Base-by-base conservation (phyloP, 53 echinoderm and acorn worm genomes). In the Henricia sp. region DNA sequence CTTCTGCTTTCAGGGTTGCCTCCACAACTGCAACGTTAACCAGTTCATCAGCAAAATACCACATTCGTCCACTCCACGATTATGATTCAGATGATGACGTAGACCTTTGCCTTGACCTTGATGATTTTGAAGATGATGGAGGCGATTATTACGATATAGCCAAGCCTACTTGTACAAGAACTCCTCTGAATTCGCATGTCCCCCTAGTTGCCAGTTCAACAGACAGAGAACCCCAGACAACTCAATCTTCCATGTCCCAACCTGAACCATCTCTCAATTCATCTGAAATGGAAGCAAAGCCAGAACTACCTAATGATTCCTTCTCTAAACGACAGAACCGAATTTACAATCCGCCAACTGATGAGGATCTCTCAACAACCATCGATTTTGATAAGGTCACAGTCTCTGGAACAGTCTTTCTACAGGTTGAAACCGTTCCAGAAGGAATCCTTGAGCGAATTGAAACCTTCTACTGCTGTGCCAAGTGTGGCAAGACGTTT, bases 401-500 rank as follows among this genome's bases (percentile, higher is more conserved):
- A 17, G 74, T 94, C 29, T 60, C 67, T 6, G 56, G 56, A 20
- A 43, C 66, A 9, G 86, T 88, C 23, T 17, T 43, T 0, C 68
- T 94, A 21, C 91, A 86, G 52, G 84, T 91, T 21, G 91, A 91
- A 37, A 38, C 17, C 26, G 40, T 94, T 21, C 84, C 85, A 3
- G 91, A 86, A 24, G 90, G 91, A 3, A 84, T 94, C 40, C 27
- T 97, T 26, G 74, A 90, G 3, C 70, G 85, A 17, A 51, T 97
- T 8, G 50, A 76, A 0, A 41, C 72, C 2, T 97, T 94, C 86
- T 97, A 76, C 65, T 83, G 83, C 23, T 97, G 97, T 34, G 71
- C 94, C 43, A 23, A 44, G 1, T 97, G 97, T 83, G 97, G 97
- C 17, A 97, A 97, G 77, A 87, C 88, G 25, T 96, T 91, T 65